A percentile compares a stretch with the other conserved stretches of the same genome.
Conservation (phyloP, 2,888 invertebrate species). For the Hoplodrina blanda region DNA sequence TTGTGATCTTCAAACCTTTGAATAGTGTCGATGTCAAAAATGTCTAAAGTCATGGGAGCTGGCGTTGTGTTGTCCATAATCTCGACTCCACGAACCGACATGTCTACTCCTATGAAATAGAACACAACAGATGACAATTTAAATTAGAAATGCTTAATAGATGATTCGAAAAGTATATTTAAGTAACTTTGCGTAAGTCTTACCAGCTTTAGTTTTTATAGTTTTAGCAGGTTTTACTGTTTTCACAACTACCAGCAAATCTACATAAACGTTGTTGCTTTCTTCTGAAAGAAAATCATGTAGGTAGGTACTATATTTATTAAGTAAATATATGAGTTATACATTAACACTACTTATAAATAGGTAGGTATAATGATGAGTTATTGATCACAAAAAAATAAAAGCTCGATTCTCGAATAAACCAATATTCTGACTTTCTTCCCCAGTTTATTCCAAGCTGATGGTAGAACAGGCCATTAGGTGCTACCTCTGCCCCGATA, state of each 20-base stretch:
- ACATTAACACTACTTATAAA: no score
- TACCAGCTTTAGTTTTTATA: conserved; percentile 91
- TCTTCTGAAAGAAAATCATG: conserved; percentile 73
- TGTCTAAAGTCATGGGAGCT: conserved; percentile 91
- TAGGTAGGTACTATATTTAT: neutral
- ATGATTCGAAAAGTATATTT: neutral
- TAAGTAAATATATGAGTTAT: no score
- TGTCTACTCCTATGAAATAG: conserved; percentile 79
- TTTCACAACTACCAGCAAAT: conserved; percentile 93
- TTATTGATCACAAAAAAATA: no score
- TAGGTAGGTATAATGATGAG: no score
- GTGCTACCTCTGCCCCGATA: neutral
- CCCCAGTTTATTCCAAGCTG: neutral
- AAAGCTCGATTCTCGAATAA: no score
- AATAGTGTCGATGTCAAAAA: conserved; percentile 94
- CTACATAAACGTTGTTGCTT: conserved; percentile 88
- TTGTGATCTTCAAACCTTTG: conserved; percentile 82
- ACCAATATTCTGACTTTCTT: neutral
- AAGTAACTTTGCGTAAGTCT: neutral
- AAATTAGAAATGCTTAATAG: neutral
- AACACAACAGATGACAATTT: neutral
- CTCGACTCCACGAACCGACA: conserved; percentile 92
- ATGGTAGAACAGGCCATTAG: no score
- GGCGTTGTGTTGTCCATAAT: conserved; percentile 92
- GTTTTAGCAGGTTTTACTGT: conserved; percentile 91